Conservation (phyloP, 2,113 vertebrate species). For the Daphoenositta chrysoptera region DNA sequence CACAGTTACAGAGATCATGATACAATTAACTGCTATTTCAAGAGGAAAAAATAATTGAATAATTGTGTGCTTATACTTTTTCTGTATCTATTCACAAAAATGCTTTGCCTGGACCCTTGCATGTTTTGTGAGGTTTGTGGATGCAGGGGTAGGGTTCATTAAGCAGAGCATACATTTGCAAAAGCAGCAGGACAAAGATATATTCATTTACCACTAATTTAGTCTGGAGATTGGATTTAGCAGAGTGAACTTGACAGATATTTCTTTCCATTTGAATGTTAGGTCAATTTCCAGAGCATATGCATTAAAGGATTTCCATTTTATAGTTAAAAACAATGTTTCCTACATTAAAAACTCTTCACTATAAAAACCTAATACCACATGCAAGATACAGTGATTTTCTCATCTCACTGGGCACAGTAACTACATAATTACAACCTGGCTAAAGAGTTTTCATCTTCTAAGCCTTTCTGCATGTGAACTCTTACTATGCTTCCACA, state of each 20-base stretch:
- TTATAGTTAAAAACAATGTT: not conserved
- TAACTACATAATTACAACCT: not conserved
- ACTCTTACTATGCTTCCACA: not conserved
- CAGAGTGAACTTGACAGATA: not conserved
- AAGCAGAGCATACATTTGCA: not conserved
- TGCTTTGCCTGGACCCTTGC: not conserved
- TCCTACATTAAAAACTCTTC: not conserved
- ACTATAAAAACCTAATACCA: not conserved
- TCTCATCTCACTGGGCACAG: not conserved
- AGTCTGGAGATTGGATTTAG: not conserved
- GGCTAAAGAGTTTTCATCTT: not conserved
- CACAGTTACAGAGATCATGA: not conserved
- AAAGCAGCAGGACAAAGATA: not conserved
- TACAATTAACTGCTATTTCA: not conserved
- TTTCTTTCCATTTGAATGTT: not conserved
- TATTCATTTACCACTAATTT: not conserved
- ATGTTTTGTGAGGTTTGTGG: not conserved
- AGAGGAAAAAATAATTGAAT: not conserved
- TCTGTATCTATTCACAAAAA: not conserved
- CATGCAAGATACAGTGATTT: not conserved
- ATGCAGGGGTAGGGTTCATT: not conserved
- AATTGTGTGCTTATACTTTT: not conserved
- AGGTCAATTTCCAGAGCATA: not conserved
- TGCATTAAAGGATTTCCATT: not conserved
- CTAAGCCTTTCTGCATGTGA: not conserved